Conservation (phyloP, 2,113 vertebrate genomes). For the Ictalurus punctatus region DNA sequence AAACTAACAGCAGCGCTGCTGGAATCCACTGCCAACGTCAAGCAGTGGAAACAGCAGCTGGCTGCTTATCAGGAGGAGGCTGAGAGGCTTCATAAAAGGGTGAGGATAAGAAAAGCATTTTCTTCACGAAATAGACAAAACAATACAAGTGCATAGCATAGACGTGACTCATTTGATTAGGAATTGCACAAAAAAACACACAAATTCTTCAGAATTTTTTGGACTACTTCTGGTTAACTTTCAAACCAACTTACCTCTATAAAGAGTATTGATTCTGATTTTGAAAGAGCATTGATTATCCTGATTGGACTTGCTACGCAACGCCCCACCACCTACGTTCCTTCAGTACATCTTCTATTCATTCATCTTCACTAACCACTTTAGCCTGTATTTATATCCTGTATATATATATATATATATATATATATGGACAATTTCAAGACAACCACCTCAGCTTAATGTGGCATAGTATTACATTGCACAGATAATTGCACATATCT, state of each 20-base stretch:
- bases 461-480: too few relatives aligned
- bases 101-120: slow-evolving; percentile 62
- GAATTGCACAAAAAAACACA: neutral
- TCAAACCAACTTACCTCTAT: neutral
- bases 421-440: too few relatives aligned
- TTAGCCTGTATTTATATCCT: too few relatives aligned
- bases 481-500: too few relatives aligned
- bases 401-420: too few relatives aligned
- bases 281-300: neutral
- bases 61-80: slow-evolving; percentile 97
- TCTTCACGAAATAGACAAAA: neutral
- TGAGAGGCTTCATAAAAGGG: slow-evolving; percentile 94
- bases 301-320: neutral
- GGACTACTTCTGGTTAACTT: neutral
- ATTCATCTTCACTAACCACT: too few relatives aligned
- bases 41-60: slow-evolving; percentile 99
- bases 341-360: too few relatives aligned
- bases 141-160: neutral
- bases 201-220: neutral
- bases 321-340: too few relatives aligned
- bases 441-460: too few relatives aligned
- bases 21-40: slow-evolving; percentile 98
- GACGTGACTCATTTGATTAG: neutral
- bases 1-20: slow-evolving; percentile 95
- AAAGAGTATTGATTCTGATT: neutral